Conservation (phyloP, 2,113 vertebrate genomes). For the Thunnus maccoyii region DNA sequence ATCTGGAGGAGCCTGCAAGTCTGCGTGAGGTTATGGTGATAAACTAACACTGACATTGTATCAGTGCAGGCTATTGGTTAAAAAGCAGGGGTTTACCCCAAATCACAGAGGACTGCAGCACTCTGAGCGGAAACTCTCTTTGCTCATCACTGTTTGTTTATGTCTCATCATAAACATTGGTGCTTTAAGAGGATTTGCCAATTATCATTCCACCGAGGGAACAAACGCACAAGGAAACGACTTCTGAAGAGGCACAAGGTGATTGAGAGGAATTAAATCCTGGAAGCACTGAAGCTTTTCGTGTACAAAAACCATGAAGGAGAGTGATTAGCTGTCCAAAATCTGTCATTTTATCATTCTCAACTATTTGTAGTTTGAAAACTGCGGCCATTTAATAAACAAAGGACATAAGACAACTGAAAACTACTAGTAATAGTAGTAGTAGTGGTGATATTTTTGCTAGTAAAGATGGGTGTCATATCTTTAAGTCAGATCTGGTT, state of each 20-base stretch:
- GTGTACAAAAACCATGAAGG: not conserved
- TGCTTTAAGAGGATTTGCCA: conserved; percentile 65
- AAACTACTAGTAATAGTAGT: not conserved
- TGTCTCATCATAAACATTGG: conserved; percentile 67
- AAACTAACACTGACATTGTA: conserved; percentile 64
- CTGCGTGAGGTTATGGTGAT: conserved; percentile 75
- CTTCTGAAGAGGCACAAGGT: conserved; percentile 49
- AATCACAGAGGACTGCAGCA: conserved; percentile 30
- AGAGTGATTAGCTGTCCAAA: conserved; percentile 1
- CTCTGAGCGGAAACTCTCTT: conserved; percentile 45
- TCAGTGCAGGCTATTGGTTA: conserved; percentile 22
- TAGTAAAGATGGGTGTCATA: not conserved
- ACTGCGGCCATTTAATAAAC: not conserved
- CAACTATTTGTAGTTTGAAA: conserved; percentile 1
- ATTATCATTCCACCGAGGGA: conserved; percentile 73
- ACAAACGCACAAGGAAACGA: conserved; percentile 19
- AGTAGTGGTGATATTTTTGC: not conserved
- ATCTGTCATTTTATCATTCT: not conserved
- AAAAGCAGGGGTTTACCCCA: conserved; percentile 48
- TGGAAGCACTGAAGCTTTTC: not conserved
- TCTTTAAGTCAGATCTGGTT: not conserved
- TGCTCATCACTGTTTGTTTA: conserved; percentile 66
- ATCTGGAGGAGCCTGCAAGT: conserved; percentile 74
- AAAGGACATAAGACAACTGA: not conserved
- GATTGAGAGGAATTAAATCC: conserved; percentile 27